Conservation (phyloP, 2,113 vertebrate species). For the Gobiocypris rarus region DNA sequence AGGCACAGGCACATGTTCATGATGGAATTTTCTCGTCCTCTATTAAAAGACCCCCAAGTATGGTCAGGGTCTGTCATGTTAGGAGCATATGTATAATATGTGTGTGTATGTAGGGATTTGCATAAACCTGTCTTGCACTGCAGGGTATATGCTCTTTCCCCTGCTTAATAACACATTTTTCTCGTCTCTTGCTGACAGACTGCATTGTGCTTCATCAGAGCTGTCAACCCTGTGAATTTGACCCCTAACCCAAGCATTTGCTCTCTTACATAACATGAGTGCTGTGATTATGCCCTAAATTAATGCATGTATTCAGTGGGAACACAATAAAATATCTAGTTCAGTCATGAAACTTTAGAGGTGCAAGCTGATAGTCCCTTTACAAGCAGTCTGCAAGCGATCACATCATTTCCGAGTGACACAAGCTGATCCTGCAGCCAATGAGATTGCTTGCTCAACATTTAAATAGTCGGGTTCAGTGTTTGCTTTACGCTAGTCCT, state of each 20-base stretch:
- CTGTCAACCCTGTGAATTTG: neutral
- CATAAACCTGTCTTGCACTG: neutral
- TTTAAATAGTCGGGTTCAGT: too few species aligned
- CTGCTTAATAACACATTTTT: neutral
- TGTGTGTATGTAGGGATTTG: neutral
- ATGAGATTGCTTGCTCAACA: too few species aligned
- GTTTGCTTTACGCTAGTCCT: too few species aligned
- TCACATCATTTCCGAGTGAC: too few species aligned
- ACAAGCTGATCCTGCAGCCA: too few species aligned
- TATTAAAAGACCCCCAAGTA: neutral
- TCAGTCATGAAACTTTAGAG: too few species aligned
- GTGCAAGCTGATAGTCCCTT: too few species aligned
- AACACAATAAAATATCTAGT: neutral
- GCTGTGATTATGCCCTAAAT: neutral
- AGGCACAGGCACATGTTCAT: slow-evolving; percentile 5
- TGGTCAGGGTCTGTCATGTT: neutral
- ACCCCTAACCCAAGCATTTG: neutral
- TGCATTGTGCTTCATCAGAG: neutral
- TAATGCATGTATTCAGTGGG: neutral
- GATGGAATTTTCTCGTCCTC: neutral
- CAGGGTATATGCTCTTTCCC: neutral
- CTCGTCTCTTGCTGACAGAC: neutral
- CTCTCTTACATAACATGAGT: neutral
- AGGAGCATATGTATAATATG: neutral
- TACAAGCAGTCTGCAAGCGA: too few species aligned